Evolutionary conservation across 2,797 vertebrate species (phyloP).

Genomic region (Streptopelia turtur): DNA sequence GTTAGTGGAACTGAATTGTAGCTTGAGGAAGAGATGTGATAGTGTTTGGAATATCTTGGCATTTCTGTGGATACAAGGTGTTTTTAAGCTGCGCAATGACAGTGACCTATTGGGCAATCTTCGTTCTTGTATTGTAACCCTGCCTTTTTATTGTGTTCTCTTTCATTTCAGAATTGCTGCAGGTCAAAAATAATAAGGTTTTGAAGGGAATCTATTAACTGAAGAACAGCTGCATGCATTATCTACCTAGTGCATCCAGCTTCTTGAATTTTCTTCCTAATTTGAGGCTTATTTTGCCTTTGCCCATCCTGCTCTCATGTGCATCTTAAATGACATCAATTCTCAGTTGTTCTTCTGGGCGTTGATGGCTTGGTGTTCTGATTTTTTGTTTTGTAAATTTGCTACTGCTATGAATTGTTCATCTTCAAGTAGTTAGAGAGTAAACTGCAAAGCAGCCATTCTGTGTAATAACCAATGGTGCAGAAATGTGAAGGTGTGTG

Average conservation of each 20-base stretch:
- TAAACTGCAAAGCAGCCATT: neutral
- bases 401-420: neutral
- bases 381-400: neutral
- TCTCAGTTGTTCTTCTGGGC: fast-evolving
- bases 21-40: neutral
- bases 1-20: neutral
- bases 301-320: neutral
- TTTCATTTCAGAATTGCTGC: neutral
- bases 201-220: neutral
- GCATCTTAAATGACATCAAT: neutral
- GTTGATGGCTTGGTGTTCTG: neutral
- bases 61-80: neutral
- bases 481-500: neutral
- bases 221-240: neutral
- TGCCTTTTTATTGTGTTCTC: neutral
- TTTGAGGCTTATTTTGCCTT: neutral
- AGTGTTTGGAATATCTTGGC: neutral
- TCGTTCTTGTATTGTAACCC: neutral
- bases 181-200: neutral
- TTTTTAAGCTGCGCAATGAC: neutral
- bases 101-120: neutral
- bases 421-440: neutral
- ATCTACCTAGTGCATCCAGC: neutral
- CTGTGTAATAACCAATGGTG: neutral
- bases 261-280: neutral